Percentiles rank a stretch among this genome's conserved stretches.
These are phyloP conservation scores for Leptinotarsa juncta DNA, from an alignment of 2,888 invertebrate species.

Conservation along the genomic window DNA sequence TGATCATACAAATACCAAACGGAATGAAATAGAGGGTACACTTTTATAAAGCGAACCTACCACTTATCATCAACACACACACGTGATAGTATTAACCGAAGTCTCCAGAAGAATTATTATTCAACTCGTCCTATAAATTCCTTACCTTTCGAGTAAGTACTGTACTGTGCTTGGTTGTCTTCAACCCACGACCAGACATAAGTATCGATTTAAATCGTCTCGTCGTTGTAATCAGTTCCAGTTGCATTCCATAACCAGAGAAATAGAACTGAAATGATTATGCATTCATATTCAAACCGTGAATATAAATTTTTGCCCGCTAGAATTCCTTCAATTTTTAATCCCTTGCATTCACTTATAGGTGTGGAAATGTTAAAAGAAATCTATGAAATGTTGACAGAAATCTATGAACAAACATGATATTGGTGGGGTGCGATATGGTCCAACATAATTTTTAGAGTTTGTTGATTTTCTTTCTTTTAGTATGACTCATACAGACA, in stretches of 20 bases:
- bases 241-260: slow-evolving; percentile 1
- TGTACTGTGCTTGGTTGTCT: not conserved
- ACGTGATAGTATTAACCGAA: too few relatives aligned
- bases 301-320: not conserved
- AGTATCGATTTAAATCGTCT: slow-evolving; percentile 5
- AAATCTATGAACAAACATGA: not conserved
- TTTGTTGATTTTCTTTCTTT: too few relatives aligned
- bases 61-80: too few relatives aligned
- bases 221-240: not conserved
- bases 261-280: not conserved
- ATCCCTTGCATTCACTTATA: not conserved
- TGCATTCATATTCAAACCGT: not conserved
- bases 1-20: too few relatives aligned
- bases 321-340: too few relatives aligned
- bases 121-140: too few relatives aligned
- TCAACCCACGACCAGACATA: slow-evolving; percentile 7
- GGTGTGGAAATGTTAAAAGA: not conserved
- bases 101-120: too few relatives aligned
- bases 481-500: too few relatives aligned
- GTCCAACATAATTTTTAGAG: too few relatives aligned
- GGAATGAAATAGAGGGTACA: too few relatives aligned
- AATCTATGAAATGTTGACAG: not conserved
- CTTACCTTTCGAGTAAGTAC: not conserved
- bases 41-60: too few relatives aligned
- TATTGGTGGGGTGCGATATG: too few relatives aligned